Evolutionary conservation across 2,888 invertebrate species (phyloP), one percentile per base, ranked within the genome.

Genomic region (Oxycera nigricornis): DNA sequence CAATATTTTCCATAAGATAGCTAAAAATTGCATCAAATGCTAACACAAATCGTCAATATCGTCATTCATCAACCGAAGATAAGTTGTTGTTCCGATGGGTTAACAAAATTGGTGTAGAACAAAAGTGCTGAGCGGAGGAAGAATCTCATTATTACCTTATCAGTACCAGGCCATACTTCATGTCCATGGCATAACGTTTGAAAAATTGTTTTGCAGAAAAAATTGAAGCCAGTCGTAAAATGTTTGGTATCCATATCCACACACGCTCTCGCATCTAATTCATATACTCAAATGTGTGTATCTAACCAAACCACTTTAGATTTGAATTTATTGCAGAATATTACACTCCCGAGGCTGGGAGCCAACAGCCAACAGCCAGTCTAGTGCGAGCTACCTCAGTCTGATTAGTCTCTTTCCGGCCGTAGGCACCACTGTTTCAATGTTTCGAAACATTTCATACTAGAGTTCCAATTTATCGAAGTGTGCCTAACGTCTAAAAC

Each of bases 391-490:
- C 55, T 6, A 55, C 55, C 55, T 55, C 22, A 9, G 24, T 24
- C 24, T 24, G 1, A 20, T 55, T 55, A 55, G 55, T 55, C 55
- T 55, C 55, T 24, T 55, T 55, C 24, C 55, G 55, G 55, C 55
- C 4, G 11, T 55, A 55, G 17, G 17, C 50, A 50, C 4, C 17
- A n/a, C 17, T 17, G 50, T 22, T 14, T 17, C 3, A 3, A 46
- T 7, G 46, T 46, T 46, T 11, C 14, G 46, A n/a, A 17, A 46
- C 17, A 46, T 46, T 46, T 46, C 46, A 46, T 46, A 46, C 46
- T 11, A 46, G 46, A 3, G 6, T n/a, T 46, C 17, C 46, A 46
- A 46, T n/a, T 46, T 2, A 3, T 11, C n/a, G n/a, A n/a, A n/a
- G n/a, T n/a, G n/a, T n/a, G n/a, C n/a, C n/a, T n/a, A n/a, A 17